phyloP scores from a whole-genome alignment of 2,888 invertebrate genomes.

The Tillus elongatus region DNA sequence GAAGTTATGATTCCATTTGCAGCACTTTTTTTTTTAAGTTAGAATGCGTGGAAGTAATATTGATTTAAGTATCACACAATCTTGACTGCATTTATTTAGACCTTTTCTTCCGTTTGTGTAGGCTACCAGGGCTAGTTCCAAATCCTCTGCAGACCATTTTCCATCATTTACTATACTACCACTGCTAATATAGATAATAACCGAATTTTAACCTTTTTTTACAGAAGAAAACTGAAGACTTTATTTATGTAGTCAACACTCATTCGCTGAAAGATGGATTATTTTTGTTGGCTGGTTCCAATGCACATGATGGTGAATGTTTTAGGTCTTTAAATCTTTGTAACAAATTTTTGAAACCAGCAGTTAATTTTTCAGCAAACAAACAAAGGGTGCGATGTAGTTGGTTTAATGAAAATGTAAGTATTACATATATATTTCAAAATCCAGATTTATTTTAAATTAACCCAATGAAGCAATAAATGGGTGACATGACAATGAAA shows the following conservation, averaged over 20 bases:
- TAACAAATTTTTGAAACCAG: slow-evolving; percentile 46
- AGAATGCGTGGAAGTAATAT: no score
- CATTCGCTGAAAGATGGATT: slow-evolving; percentile 44
- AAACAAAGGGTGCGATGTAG: slow-evolving; percentile 64
- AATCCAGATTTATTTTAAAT: neutral
- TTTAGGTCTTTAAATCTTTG: slow-evolving; percentile 44
- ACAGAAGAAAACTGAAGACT: slow-evolving; percentile 51
- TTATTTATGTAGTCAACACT: slow-evolving; percentile 57
- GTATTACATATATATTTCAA: slow-evolving; percentile 26
- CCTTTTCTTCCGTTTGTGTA: no score
- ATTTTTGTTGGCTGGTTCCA: slow-evolving; percentile 58
- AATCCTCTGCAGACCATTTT: no score
- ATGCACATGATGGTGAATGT: slow-evolving; percentile 50
- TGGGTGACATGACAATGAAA: no score
- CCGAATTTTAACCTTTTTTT: slow-evolving; percentile 24
- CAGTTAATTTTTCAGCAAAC: slow-evolving; percentile 51
- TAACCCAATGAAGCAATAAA: no score
- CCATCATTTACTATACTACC: no score
- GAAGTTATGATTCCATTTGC: no score
- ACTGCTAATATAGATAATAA: no score
- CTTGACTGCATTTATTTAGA: no score
- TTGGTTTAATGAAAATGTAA: slow-evolving; percentile 54
- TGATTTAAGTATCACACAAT: no score
- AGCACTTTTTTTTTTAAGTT: no score
- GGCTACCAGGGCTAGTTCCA: no score